These are phyloP conservation scores for human (Homo sapiens) DNA, from an alignment of 2,113 vertebrate genomes.

Conservation along the genomic window DNA sequence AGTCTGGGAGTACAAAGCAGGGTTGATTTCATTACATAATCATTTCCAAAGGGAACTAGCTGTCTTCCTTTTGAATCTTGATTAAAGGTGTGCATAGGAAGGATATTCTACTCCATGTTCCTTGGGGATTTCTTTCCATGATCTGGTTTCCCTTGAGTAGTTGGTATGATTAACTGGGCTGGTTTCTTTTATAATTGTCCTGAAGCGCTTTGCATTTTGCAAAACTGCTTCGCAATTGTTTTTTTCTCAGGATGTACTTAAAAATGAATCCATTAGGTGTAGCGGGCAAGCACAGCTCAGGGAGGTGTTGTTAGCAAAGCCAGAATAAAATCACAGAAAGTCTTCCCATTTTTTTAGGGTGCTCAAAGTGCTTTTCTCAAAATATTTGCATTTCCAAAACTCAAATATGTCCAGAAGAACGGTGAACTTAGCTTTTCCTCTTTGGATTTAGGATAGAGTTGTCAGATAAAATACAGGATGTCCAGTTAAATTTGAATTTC, in stretches of 20 bases:
- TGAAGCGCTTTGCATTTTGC: slow-evolving; percentile 55
- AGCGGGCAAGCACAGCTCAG: not conserved
- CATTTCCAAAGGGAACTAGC: slow-evolving; percentile 73
- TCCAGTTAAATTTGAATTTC: slow-evolving; percentile 37
- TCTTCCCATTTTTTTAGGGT: not conserved
- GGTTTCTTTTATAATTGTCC: slow-evolving; percentile 71
- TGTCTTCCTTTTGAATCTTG: slow-evolving; percentile 61
- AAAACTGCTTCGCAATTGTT: slow-evolving; percentile 31
- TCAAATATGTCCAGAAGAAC: not conserved
- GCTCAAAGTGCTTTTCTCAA: not conserved
- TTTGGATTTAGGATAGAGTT: not conserved
- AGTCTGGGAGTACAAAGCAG: slow-evolving; percentile 63
- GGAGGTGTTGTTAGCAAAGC: not conserved
- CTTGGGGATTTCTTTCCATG: slow-evolving; percentile 50
- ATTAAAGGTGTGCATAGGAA: slow-evolving; percentile 76
- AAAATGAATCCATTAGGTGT: not conserved
- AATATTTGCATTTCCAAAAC: slow-evolving; percentile 30
- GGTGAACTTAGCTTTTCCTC: not conserved
- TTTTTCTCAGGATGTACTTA: not conserved
- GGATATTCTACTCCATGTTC: slow-evolving; percentile 60
- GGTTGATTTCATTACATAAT: slow-evolving; percentile 74
- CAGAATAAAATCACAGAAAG: not conserved
- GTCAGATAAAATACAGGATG: not conserved
- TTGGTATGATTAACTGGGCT: slow-evolving; percentile 73
- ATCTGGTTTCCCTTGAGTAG: slow-evolving; percentile 62